Base-by-base conservation (phyloP, 2,888 invertebrate genomes). In the Palloptera scutellata region DNA sequence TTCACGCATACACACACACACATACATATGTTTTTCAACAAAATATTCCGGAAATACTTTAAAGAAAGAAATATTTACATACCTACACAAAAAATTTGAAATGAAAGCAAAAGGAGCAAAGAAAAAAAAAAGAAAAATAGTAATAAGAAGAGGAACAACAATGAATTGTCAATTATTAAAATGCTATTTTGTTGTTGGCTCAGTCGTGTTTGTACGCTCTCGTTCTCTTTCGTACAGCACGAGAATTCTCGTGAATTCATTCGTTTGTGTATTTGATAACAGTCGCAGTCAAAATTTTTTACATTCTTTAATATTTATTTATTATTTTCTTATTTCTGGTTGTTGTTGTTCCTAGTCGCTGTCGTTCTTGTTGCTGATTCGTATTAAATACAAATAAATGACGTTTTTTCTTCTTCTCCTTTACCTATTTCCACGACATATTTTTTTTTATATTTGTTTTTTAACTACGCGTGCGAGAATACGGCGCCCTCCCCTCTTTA, bases 261-360 rank as follows among this genome's bases (percentile, higher is more conserved):
- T 52, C n/a, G 19, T n/a, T 52, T n/a, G 17, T 52, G 10, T 19
- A 17, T 52, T 30, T 30, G 30, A 30, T 30, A 30, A 30, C 30
- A 30, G 30, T n/a, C 30, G 30, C 30, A 30, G 30, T 30, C 30
- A 30, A 30, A 2, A 30, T 30, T 30, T 30, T 30, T 52, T 52
- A 17, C 52, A 52, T 52, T 52, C 52, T 52, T 52, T 52, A 17
- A 58, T 58, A 41, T 58, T 41, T 17, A 17, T 58, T 40, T 17
- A n/a, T 30, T 52, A 15, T 58, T 5, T 11, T 41, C n/a, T 41
- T 58, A 15, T 41, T 58, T 58, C 30, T 17, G 58, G 17, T 12
- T 41, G 41, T 42, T 58, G 15, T 41, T 57, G 41, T 17, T n/a
- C n/a, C n/a, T n/a, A n/a, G n/a, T n/a, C n/a, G 17, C 9, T 41